Evolutionary conservation across 1,140 invertebrate species (phyloP), one percentile per base, ranked within the genome.

Genomic region (Diorhabda elongata): DNA sequence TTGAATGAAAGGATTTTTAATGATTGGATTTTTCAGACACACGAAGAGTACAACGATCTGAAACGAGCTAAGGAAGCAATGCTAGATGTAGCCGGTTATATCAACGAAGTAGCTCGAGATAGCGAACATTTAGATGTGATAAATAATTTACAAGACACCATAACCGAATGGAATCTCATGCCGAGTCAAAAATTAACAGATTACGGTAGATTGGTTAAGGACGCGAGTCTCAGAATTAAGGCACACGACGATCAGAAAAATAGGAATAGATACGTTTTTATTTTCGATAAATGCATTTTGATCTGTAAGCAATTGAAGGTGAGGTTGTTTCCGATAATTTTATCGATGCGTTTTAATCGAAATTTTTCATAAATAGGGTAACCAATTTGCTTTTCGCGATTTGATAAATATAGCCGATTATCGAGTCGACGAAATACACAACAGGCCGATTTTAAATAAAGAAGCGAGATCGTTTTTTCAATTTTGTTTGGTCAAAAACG

Each of bases 101-200:
- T 98, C 69, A 99, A 99, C 81, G 97, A 99, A 86, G 95, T 98
- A n/a, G 98, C 98, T 77, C 84, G 97, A 61, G 97, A 99, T 83
- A 95, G 92, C 64, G 97, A 98, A 80, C 93, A 94, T 64, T 83
- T 98, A 41, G 89, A 92, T 69, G 90, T 98, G 62, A 95, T 99
- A 73, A 88, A 89, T 70, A 94, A 96, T 83, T 91, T 98, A 67
- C 82, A 91, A 87, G 87, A 88, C 69, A 92, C 89, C 74, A 95
- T 95, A 76, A 84, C 90, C 11, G 91, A 93, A 80, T 91, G 92
- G 87, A 87, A 72, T 88, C 88, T 65, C n/a, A 7, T 42, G n/a
- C 47, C 9, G 8, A 42, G 52, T 68, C 68, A 60, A 61, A 73
- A 67, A 59, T 56, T 74, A 8, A 69, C 90, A 66, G 92, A 96